phyloP scores from a whole-genome alignment of 2,797 vertebrate genomes.

The Anguilla marmorata region DNA sequence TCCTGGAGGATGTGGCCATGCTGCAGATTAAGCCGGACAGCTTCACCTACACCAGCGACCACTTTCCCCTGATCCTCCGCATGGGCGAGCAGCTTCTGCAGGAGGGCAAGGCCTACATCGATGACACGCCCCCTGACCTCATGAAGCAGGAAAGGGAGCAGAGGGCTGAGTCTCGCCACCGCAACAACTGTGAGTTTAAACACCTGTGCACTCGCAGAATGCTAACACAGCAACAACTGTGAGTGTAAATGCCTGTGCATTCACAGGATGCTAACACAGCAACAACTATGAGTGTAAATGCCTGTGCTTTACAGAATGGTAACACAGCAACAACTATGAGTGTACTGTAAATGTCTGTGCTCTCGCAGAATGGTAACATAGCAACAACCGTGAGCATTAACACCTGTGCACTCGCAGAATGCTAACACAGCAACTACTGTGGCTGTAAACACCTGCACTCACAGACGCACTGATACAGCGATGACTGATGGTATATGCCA shows the following conservation, averaged over 20 bases:
- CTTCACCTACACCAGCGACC: conserved; percentile 97
- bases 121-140: conserved; percentile 88
- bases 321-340: not conserved
- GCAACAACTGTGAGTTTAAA: conserved; percentile 79
- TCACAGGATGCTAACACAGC: not conserved
- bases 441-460: not conserved
- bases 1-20: conserved; percentile 95
- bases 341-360: not conserved
- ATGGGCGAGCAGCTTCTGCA: conserved; percentile 86
- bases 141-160: conserved; percentile 97
- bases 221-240: not conserved
- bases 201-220: not conserved
- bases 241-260: not conserved
- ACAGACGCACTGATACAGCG: not conserved
- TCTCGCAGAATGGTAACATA: not conserved
- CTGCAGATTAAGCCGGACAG: conserved; percentile 94
- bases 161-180: conserved; percentile 83
- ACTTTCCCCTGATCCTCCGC: conserved; percentile 85
- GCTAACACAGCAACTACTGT: not conserved
- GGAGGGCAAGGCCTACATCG: conserved; percentile 92
- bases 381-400: not conserved
- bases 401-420: not conserved
- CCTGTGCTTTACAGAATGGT: not conserved
- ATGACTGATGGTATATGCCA: too few relatives aligned
- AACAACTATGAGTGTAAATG: not conserved